Conservation (phyloP, 2,797 vertebrate genomes). For the Myotis planiceps region DNA sequence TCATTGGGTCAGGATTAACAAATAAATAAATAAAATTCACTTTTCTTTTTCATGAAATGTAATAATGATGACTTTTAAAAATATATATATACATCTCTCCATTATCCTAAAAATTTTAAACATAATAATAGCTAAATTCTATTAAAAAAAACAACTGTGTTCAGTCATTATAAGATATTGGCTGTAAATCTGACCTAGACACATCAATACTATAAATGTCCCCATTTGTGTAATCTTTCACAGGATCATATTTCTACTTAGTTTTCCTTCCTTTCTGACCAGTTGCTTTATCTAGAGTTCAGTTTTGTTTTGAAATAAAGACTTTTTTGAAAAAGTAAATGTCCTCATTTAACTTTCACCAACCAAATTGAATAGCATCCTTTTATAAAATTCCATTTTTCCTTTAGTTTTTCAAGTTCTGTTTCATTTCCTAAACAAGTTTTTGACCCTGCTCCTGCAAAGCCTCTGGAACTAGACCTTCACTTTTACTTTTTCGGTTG, state of each 20-base stretch:
- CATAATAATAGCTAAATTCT: neutral
- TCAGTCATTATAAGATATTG: neutral
- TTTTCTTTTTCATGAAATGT: neutral
- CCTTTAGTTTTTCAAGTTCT: neutral
- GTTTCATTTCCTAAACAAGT: neutral
- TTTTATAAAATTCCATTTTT: neutral
- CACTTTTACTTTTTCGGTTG: constrained; percentile 47
- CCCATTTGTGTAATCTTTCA: neutral
- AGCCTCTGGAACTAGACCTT: neutral
- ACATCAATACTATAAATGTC: neutral
- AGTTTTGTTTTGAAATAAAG: neutral
- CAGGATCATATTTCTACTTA: neutral
- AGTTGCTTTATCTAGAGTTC: neutral
- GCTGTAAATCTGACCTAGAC: neutral
- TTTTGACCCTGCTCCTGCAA: neutral
- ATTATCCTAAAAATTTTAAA: neutral
- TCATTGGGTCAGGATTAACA: neutral
- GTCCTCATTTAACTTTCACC: neutral
- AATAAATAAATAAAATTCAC: neutral
- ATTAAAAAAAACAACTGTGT: too few relatives aligned
- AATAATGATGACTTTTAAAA: neutral
- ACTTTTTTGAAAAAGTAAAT: neutral
- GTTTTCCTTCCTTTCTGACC: neutral
- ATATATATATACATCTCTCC: neutral
- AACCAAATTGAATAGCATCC: neutral